A percentile compares a stretch with the other conserved stretches of the same genome.
Evolutionary conservation across 2,797 vertebrate genomes (phyloP).

Genomic region (Chelon auratus): DNA sequence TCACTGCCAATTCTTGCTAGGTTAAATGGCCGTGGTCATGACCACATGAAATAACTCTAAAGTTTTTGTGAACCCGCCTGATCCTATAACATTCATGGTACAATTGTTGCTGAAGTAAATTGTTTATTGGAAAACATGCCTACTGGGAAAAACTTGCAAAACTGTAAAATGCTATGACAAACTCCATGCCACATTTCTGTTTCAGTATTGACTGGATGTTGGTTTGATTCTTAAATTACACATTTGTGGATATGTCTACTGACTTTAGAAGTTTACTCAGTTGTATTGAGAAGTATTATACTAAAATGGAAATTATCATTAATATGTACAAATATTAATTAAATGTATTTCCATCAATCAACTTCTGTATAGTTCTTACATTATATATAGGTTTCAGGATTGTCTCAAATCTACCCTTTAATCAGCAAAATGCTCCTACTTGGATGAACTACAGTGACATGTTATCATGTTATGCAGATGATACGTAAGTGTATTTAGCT

Average conservation of each 20-base stretch:
- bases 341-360: too few relatives aligned
- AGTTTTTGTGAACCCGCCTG: conserved; percentile 13
- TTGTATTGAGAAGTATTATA: not conserved
- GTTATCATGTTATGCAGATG: too few relatives aligned
- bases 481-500: too few relatives aligned
- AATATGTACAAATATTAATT: not conserved
- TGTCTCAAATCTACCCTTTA: too few relatives aligned
- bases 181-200: not conserved
- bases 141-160: conserved; percentile 30
- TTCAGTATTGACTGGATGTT: too few relatives aligned
- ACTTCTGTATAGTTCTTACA: too few relatives aligned
- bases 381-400: too few relatives aligned
- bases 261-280: not conserved
- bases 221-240: too few relatives aligned
- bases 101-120: conserved; percentile 36
- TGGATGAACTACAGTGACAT: too few relatives aligned
- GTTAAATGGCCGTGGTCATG: conserved; percentile 17
- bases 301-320: not conserved
- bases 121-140: conserved; percentile 43
- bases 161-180: conserved; percentile 24
- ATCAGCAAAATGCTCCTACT: too few relatives aligned
- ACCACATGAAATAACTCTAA: conserved; percentile 17
- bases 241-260: not conserved
- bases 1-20: conserved; percentile 12
- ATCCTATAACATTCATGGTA: conserved; percentile 28